These are phyloP conservation scores for Scaptodrosophila lebanonensis DNA, from an alignment of 1,140 invertebrate species.

Conservation along the genomic window DNA sequence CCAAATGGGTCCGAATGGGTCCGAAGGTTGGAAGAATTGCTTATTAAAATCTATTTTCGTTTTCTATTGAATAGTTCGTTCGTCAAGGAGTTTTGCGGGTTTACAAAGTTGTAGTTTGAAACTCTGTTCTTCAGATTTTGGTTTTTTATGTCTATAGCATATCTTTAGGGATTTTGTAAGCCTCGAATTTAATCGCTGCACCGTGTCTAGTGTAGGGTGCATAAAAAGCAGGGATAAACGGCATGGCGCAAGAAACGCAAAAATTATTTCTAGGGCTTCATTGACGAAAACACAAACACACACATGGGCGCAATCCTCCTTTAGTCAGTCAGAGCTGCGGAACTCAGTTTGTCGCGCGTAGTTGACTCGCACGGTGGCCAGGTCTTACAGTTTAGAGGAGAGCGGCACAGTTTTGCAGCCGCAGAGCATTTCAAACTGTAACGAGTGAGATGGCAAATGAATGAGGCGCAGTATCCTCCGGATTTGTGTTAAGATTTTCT, in stretches of 20 bases:
- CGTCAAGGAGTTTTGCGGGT: no score
- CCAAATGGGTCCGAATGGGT: no score
- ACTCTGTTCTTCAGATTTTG: no score
- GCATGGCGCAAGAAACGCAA: background rate
- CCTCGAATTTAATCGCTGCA: constrained; percentile 1
- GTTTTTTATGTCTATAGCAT: no score
- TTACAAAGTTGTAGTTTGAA: no score
- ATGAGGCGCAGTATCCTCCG: constrained; percentile 20
- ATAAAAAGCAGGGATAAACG: background rate
- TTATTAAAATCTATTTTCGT: no score
- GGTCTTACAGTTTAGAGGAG: constrained; percentile 45
- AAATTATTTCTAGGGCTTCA: constrained; percentile 50
- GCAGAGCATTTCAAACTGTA: constrained; percentile 15
- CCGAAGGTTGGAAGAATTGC: no score
- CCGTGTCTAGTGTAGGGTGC: constrained; percentile 14
- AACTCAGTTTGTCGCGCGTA: constrained; percentile 57
- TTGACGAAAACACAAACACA: constrained; percentile 16
- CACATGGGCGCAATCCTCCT: constrained; percentile 31
- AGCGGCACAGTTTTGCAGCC: no score
- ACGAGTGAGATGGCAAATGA: background rate
- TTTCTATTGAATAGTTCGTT: no score
- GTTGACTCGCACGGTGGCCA: constrained; percentile 41
- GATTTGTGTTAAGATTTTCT: constrained; percentile 14
- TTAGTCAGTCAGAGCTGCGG: background rate
- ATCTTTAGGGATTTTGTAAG: no score